These are phyloP conservation scores for Trachelus tabidus DNA, from an alignment of 2,888 invertebrate genomes.

Conservation along the genomic window DNA sequence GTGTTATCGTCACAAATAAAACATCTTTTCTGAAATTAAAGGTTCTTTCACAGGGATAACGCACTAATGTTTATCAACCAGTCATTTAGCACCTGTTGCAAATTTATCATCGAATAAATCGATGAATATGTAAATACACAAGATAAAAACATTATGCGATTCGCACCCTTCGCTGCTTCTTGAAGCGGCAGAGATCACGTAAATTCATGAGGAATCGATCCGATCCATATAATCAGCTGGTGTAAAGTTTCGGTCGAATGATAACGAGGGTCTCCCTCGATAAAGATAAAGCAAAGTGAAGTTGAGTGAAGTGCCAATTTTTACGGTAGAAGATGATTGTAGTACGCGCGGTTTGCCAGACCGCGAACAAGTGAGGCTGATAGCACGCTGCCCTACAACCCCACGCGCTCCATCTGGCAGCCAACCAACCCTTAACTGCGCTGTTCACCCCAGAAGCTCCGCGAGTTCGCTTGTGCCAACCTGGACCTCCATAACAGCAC, in stretches of 20 bases:
- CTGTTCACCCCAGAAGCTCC: slow-evolving; percentile 14
- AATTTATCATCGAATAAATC: not conserved
- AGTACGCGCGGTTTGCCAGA: slow-evolving; percentile 35
- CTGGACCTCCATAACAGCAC: not conserved
- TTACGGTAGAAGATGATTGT: not conserved
- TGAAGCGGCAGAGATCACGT: not conserved
- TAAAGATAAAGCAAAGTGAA: not conserved
- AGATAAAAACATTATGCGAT: not conserved
- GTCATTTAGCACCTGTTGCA: not conserved
- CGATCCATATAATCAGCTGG: too few relatives aligned
- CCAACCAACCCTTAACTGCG: slow-evolving; percentile 37
- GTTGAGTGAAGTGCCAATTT: not conserved
- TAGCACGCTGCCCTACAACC: slow-evolving; percentile 25
- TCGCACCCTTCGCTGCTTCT: not conserved
- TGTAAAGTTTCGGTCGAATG: not conserved
- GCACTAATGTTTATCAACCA: not conserved
- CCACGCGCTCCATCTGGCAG: slow-evolving; percentile 40
- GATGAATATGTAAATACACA: not conserved
- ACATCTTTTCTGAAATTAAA: not conserved
- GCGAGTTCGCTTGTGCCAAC: not conserved
- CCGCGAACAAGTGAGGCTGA: slow-evolving; percentile 44
- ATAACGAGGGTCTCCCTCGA: not conserved
- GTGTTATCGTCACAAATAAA: not conserved
- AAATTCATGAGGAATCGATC: not conserved
- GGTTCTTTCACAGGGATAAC: not conserved